A percentile compares a stretch with the other conserved stretches of the same genome.
phyloP scores from a whole-genome alignment of 35 echinoderm and acorn worm species.

The Apostichopus japonicus region DNA sequence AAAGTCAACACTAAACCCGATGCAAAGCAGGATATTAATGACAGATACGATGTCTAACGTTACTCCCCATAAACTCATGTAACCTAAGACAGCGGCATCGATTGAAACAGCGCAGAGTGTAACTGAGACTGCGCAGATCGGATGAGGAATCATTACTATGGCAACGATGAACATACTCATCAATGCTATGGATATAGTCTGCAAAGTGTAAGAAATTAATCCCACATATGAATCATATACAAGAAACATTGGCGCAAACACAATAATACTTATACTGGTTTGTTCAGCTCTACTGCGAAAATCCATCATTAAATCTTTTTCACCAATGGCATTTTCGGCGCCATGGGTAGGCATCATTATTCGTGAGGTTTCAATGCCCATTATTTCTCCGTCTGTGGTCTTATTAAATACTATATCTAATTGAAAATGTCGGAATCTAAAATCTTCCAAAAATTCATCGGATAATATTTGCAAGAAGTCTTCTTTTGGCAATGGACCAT shows the following conservation, averaged over 20 bases:
- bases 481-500: neutral
- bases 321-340: slow-evolving; percentile 52
- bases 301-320: slow-evolving; percentile 62
- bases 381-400: slow-evolving; percentile 22
- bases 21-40: slow-evolving; percentile 79
- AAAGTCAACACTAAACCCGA: slow-evolving; percentile 90
- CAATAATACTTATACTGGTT: slow-evolving; percentile 20
- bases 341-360: slow-evolving; percentile 62
- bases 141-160: slow-evolving; percentile 77
- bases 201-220: slow-evolving; percentile 60
- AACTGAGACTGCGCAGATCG: slow-evolving; percentile 75
- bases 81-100: slow-evolving; percentile 77
- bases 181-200: slow-evolving; percentile 71
- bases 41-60: slow-evolving; percentile 78
- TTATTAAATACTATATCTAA: slow-evolving; percentile 72
- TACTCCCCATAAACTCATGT: slow-evolving; percentile 75
- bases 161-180: slow-evolving; percentile 80
- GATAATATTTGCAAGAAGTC: slow-evolving; percentile 44
- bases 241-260: slow-evolving; percentile 77
- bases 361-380: slow-evolving; percentile 56
- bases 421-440: slow-evolving; percentile 58
- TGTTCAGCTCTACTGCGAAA: slow-evolving; percentile 50
- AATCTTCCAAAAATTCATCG: slow-evolving; percentile 65
- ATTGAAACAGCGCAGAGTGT: slow-evolving; percentile 71
- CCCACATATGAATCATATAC: slow-evolving; percentile 76